Percentiles rank a stretch among this genome's conserved stretches.
Conservation (phyloP, 2,113 vertebrate genomes). For the Hemibagrus wyckioides region DNA sequence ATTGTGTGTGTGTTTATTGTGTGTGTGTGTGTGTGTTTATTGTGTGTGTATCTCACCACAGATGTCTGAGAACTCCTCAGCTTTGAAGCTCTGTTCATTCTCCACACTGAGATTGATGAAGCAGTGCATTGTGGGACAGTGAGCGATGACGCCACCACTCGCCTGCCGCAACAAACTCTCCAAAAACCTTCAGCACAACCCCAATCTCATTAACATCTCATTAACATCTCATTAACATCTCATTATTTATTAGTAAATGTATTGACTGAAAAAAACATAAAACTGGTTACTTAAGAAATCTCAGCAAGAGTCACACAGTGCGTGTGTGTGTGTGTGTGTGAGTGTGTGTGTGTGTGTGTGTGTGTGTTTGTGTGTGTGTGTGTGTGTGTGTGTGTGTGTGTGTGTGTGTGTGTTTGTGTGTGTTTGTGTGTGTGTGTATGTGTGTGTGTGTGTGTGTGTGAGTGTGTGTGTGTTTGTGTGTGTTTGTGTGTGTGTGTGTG, state of each 20-base stretch:
- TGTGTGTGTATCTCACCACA: slow-evolving; percentile 58
- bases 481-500: too few species aligned
- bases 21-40: background rate
- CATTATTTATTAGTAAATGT: background rate
- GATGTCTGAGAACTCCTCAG: slow-evolving; percentile 87
- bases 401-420: too few species aligned
- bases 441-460: background rate
- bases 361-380: background rate
- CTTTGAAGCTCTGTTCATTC: slow-evolving; percentile 78
- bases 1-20: background rate
- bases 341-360: background rate
- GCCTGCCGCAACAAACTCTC: slow-evolving; percentile 89
- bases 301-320: background rate
- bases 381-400: background rate
- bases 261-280: background rate
- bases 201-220: background rate
- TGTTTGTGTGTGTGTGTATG: too few species aligned
- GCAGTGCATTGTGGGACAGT: slow-evolving; percentile 82
- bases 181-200: slow-evolving; percentile 78
- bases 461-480: background rate
- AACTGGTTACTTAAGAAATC: background rate
- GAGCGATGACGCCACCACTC: slow-evolving; percentile 79
- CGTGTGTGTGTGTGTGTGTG: background rate
- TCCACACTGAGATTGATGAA: slow-evolving; percentile 78
- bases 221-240: background rate